Evolutionary conservation across 23 tunicate genomes (phyloP), one percentile per base, ranked within the genome.

Genomic region (Aplidium turbinatum): DNA sequence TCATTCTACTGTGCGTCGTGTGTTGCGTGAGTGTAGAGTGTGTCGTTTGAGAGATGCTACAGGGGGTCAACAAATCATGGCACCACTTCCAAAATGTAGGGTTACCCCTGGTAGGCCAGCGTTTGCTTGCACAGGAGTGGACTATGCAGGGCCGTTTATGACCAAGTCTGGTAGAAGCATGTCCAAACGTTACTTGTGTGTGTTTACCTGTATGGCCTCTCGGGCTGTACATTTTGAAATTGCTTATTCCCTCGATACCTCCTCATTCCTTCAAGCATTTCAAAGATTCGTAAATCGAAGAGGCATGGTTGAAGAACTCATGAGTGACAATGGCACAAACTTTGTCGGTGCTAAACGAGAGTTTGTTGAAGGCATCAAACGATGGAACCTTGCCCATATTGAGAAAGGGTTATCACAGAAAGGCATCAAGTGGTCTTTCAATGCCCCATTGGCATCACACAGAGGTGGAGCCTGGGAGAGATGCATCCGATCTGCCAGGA

Each of bases 131-230:
- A n/a, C 22, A 4, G 71, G n/a, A n/a, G n/a, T n/a, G n/a, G n/a
- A n/a, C n/a, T n/a, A n/a, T n/a, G n/a, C n/a, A n/a, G n/a, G n/a
- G n/a, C n/a, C n/a, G n/a, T n/a, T n/a, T n/a, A n/a, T n/a, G n/a
- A n/a, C n/a, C n/a, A n/a, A n/a, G n/a, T n/a, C n/a, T n/a, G n/a
- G n/a, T n/a, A n/a, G n/a, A n/a, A n/a, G n/a, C n/a, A n/a, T n/a
- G n/a, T n/a, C 22, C 6, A 66, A 77, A 77, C 82, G 82, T 3
- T 77, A 66, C 21, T 57, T 34, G 0, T 62, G 72, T 21, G 3
- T 76, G 3, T 65, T 72, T 26, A 72, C 78, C 19, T 72, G 78
- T 27, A 33, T 68, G 27, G 68, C 68, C 23, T 47, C 75, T 19
- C 24, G 75, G 27, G 75, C 75, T 13, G 67, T 68, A 11, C 68